Evolutionary conservation across 2,113 vertebrate species (phyloP).

Genomic region (Sturnus vulgaris): DNA sequence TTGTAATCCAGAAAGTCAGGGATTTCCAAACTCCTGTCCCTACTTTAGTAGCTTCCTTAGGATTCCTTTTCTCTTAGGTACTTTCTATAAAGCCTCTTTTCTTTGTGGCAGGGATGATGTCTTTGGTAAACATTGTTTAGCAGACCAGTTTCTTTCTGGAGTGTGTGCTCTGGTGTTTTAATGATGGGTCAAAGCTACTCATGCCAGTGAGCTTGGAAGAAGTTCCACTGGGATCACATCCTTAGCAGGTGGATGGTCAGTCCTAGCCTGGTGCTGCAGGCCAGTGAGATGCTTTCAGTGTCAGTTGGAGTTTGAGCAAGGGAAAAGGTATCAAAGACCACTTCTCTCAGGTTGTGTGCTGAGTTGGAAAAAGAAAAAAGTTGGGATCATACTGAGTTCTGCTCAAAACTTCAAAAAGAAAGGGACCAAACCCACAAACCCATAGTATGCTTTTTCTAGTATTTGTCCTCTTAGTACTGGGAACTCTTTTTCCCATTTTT

Average conservation of each 20-base stretch:
- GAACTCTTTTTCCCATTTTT: not conserved
- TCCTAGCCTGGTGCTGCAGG: not conserved
- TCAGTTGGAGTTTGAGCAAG: not conserved
- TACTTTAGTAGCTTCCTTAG: not conserved
- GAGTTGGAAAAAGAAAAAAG: not conserved
- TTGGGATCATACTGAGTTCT: not conserved
- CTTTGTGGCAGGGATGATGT: not conserved
- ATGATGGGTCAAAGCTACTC: not conserved
- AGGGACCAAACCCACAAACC: constrained; percentile 1
- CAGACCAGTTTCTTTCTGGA: not conserved
- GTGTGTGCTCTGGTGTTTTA: not conserved
- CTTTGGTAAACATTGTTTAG: not conserved
- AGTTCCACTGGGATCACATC: not conserved
- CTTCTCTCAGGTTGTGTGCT: not conserved
- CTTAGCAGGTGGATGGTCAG: not conserved
- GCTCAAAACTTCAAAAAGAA: not conserved
- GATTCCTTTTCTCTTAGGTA: not conserved
- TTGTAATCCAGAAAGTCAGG: not conserved
- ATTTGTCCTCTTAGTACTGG: not conserved
- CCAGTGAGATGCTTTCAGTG: not conserved
- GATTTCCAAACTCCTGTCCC: not conserved
- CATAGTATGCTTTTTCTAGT: not conserved
- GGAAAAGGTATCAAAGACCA: not conserved
- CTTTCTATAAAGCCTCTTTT: not conserved
- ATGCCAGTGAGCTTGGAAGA: not conserved